A percentile compares a stretch with the other conserved stretches of the same genome.
Conservation (phyloP, 2,797 vertebrate genomes). For the Coranthus polyacanthus region DNA sequence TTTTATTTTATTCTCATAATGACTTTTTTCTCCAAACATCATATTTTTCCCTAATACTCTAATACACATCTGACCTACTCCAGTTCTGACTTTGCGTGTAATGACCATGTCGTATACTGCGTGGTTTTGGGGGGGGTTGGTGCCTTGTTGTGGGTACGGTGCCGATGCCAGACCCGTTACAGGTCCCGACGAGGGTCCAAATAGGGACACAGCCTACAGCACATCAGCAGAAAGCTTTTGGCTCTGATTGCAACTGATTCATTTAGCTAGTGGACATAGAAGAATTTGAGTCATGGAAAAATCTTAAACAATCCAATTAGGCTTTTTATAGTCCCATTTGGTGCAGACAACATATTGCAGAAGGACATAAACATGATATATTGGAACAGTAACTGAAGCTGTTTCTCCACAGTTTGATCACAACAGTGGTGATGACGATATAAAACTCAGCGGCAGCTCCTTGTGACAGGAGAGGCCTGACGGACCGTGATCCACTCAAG, state of each 20-base stretch:
- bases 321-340: slow-evolving; percentile 65
- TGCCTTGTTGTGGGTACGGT: not conserved
- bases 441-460: slow-evolving; percentile 46
- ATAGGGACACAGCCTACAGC: slow-evolving; percentile 8
- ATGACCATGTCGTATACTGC: slow-evolving; percentile 1
- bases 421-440: slow-evolving; percentile 23
- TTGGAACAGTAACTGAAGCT: slow-evolving; percentile 32
- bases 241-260: slow-evolving; percentile 57
- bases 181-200: slow-evolving; percentile 6
- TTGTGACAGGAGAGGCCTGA: no score
- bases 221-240: slow-evolving; percentile 43
- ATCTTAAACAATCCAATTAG: slow-evolving; percentile 69
- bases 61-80: no score
- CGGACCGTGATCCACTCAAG: no score
- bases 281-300: slow-evolving; percentile 71
- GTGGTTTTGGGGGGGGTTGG: not conserved
- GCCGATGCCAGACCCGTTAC: slow-evolving; percentile 4
- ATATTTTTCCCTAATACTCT: no score
- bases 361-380: slow-evolving; percentile 52
- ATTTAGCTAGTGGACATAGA: slow-evolving; percentile 61
- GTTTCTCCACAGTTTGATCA: slow-evolving; percentile 19
- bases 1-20: no score
- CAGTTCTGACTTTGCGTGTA: no score
- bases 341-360: slow-evolving; percentile 49
- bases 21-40: no score